Evolutionary conservation across 37 sponge, comb jelly and placozoan species (phyloP), one percentile per base, ranked within the genome.

Genomic region (Crambe crambe): DNA sequence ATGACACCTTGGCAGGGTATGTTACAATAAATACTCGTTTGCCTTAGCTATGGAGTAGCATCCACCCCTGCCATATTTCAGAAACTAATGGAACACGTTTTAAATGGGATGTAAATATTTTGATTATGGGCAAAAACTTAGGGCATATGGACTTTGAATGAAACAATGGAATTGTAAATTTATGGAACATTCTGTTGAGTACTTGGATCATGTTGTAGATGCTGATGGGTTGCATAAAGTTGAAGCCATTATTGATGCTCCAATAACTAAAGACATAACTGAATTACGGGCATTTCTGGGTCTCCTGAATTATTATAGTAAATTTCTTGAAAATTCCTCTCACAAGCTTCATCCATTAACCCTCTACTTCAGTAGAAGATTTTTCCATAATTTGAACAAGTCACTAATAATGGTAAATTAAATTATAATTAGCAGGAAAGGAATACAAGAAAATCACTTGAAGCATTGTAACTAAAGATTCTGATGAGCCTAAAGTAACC

Each of bases 1-100:
- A n/a, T n/a, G n/a, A n/a, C n/a, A n/a, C n/a, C n/a, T n/a, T n/a
- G n/a, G n/a, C n/a, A n/a, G n/a, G n/a, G n/a, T n/a, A n/a, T n/a
- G n/a, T n/a, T n/a, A n/a, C n/a, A n/a, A n/a, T n/a, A n/a, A n/a
- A n/a, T n/a, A n/a, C n/a, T n/a, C n/a, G n/a, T n/a, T n/a, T n/a
- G n/a, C n/a, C n/a, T n/a, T n/a, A n/a, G 56, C 9, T 79, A 39
- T 35, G 70, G 80, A 12, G 39, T 79, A 34, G 43, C 80, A 25
- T 41, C 69, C 2, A 35, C 80, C 44, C 69, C 47, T 12, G 80
- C 74, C 2, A 10, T 37, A 3, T 77, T 77, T 34, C 78, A 77
- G 67, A 10, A 17, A 5, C 5, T 37, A 37, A 77, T 77, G 42
- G 51, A 42, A 37, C 4, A 9, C 23, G 23, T 77, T n/a, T 39